Conservation (phyloP, 2,888 invertebrate species). For the Pterobdella sp. region DNA sequence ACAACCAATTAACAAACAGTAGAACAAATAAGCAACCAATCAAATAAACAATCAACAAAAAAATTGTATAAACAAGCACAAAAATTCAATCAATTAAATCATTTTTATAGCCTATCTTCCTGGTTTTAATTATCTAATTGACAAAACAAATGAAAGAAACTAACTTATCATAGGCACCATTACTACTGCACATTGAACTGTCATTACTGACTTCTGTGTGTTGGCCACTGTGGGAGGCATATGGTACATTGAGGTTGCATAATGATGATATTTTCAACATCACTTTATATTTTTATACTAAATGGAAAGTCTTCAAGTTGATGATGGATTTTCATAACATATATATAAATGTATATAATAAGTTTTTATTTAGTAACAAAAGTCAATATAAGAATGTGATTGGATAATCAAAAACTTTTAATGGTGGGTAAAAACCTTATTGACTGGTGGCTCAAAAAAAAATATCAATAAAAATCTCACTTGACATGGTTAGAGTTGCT, state of each 20-base stretch:
- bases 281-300: too few relatives aligned
- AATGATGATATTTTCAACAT: neutral
- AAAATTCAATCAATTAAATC: too few relatives aligned
- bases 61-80: neutral
- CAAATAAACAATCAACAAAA: neutral
- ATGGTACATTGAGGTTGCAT: too few relatives aligned
- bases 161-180: neutral
- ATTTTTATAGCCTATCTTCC: too few relatives aligned
- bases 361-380: too few relatives aligned
- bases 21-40: neutral
- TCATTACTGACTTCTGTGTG: neutral
- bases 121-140: too few relatives aligned
- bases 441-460: conserved; percentile 15
- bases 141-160: neutral
- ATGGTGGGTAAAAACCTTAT: neutral
- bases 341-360: too few relatives aligned
- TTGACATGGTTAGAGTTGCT: neutral
- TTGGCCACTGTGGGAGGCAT: neutral
- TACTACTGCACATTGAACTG: conserved; percentile 14
- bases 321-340: too few relatives aligned
- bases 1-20: too few relatives aligned
- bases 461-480: neutral
- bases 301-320: too few relatives aligned
- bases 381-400: too few relatives aligned
- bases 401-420: neutral